Base-by-base conservation (phyloP, 1,140 invertebrate species). In the Drosophila parabipectinata region DNA sequence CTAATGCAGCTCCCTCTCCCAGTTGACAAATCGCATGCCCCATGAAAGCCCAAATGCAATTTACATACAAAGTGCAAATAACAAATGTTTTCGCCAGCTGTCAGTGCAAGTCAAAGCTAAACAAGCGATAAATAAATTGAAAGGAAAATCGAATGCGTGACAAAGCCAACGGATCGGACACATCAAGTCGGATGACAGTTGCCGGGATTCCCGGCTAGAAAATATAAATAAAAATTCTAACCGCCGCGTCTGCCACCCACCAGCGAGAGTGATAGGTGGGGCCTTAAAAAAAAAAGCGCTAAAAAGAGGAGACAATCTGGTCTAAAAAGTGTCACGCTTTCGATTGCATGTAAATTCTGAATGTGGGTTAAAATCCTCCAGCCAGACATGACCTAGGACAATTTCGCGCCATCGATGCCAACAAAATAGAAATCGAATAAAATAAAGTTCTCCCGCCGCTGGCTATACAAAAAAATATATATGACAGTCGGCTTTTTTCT, bases 331-430 rank as follows among this genome's bases (percentile, higher is more conserved):
- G 66, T 12, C 69, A 61, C 59, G 78, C 78, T 78, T 73, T 73
- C 79, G 74, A 81, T 83, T 69, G 74, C 68, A 73, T 83, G 62
- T 71, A 83, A 83, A 78, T 83, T 48, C 50, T 51, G 64, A 62
- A 82, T 82, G 67, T 81, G 76, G 79, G 79, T 76, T 83, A 83
- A 83, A 78, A 26, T 67, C 66, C 66, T 80, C 41, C 58, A 66
- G 74, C 57, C 61, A 68, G 75, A 76, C 79, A 68, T 87, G 82
- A 85, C 81, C 81, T 85, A 81, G 77, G 80, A 72, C 73, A 45
- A 74, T 12, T n/a, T 55, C 53, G 45, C 45, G 45, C 41, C 44
- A 47, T 55, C 41, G 44, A 62, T 61, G 80, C 56, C 63, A 61
- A 18, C 15, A 56, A 72, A 58, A 60, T 48, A 34, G n/a, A 60